A percentile compares a stretch with the other conserved stretches of the same genome.
Evolutionary conservation across 2,888 invertebrate species (phyloP).

Genomic region (Hofmannophila pseudospretella): DNA sequence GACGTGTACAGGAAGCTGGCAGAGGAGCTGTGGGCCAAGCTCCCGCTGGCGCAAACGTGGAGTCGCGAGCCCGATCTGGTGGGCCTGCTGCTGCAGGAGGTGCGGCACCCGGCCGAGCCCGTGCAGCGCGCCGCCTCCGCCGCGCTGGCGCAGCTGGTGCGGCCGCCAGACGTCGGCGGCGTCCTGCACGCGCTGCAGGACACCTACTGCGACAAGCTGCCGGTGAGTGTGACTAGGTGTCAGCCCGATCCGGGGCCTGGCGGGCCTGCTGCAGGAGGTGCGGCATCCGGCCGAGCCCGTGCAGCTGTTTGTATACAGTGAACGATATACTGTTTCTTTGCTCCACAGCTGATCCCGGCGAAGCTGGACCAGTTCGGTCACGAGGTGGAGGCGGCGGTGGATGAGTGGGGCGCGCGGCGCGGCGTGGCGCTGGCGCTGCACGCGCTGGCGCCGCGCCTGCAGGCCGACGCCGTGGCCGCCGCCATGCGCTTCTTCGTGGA

Average conservation of each 20-base stretch:
- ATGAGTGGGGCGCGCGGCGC: constrained; percentile 93
- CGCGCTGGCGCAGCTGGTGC: constrained; percentile 81
- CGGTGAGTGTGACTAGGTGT: constrained; percentile 74
- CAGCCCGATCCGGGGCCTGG: no score
- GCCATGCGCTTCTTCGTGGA: constrained; percentile 91
- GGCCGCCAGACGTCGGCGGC: constrained; percentile 30
- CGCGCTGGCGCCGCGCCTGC: constrained; percentile 84
- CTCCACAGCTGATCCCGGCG: constrained; percentile 86
- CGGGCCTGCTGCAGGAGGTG: constrained; percentile 79
- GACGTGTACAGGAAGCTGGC: constrained; percentile 68
- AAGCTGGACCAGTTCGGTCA: constrained; percentile 95
- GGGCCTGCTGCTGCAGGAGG: constrained; percentile 80
- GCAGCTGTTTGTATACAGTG: no score
- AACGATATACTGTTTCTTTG: no score
- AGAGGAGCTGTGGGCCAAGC: constrained; percentile 47
- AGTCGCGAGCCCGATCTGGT: constrained; percentile 57
- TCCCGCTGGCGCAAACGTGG: constrained; percentile 44
- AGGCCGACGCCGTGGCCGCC: constrained; percentile 82
- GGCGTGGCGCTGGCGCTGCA: constrained; percentile 92
- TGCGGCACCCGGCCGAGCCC: constrained; percentile 88
- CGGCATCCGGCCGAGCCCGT: constrained; percentile 90
- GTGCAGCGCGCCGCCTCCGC: constrained; percentile 90
- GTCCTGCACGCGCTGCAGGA: constrained; percentile 82
- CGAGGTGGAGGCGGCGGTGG: constrained; percentile 88
- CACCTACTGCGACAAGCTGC: constrained; percentile 86